Base-by-base conservation (phyloP, 2,888 invertebrate genomes). In the Cremastobaeus sp. region DNA sequence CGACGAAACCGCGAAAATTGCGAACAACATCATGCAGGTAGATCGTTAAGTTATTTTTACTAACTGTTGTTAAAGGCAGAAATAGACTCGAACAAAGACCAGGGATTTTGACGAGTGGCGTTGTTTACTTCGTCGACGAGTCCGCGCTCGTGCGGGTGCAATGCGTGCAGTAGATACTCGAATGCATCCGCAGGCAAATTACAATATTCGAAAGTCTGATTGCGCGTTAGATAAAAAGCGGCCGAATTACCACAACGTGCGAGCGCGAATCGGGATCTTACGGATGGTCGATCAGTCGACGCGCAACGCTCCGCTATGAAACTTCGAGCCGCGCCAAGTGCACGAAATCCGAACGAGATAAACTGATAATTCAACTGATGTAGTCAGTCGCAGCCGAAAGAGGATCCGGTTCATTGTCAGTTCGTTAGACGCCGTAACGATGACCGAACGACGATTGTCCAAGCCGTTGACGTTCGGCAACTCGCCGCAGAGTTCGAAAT, bases 251-350 rank as follows among this genome's bases (percentile, higher is more conserved):
- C 25, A 54, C 52, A 68, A 28, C 9, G 15, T 15, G 48, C 39
- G 15, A 62, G 17, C 48, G 48, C 48, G 41, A 52, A 59, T 71
- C 25, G n/a, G 37, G 43, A 59, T 68, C 52, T 45, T 60, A 68
- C 60, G 62, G 72, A 73, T 66, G 72, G 60, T 43, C 55, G 59
- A 55, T 50, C 68, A 73, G 73, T 73, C 39, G 73, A 14, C 57
- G 39, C 15, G 25, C 9, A 32, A 43, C 59, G 43, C 5, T n/a
- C 37, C 43, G 17, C 18, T 21, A 17, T 12, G 65, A 32, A 47
- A 54, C 55, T 21, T 64, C 41, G 12, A 48, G 39, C 32, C n/a
- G n/a, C n/a, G n/a, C n/a, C n/a, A n/a, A n/a, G n/a, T n/a, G n/a
- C n/a, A n/a, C n/a, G n/a, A n/a, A n/a, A n/a, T n/a, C n/a, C n/a